These are phyloP conservation scores for Megalopta genalis DNA, from an alignment of 1,140 invertebrate genomes.

Conservation along the genomic window DNA sequence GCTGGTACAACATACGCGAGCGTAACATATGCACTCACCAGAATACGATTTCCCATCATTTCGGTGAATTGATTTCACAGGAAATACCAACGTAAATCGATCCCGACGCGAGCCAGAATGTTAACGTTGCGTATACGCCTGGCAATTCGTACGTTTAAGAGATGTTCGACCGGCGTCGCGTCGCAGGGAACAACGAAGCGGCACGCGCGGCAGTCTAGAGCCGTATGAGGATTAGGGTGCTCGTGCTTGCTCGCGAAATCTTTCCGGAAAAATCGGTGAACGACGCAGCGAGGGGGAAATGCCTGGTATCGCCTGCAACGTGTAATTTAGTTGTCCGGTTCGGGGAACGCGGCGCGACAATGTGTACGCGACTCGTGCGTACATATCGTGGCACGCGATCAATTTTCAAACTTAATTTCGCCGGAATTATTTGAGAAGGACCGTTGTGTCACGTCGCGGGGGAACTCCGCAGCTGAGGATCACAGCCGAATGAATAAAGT, in stretches of 20 bases:
- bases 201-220: neutral
- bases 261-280: neutral
- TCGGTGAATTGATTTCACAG: no score
- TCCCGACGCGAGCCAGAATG: no score
- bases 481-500: neutral
- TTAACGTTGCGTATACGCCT: no score
- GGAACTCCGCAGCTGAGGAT: neutral
- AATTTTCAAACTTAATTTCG: neutral
- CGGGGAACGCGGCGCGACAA: neutral
- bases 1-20: no score
- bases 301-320: neutral
- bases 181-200: neutral
- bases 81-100: no score
- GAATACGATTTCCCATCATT: no score
- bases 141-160: no score
- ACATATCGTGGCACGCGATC: neutral
- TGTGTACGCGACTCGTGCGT: neutral
- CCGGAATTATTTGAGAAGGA: neutral
- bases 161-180: neutral
- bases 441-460: neutral
- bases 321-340: neutral
- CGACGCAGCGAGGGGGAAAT: neutral
- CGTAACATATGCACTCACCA: no score
- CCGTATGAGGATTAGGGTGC: rapidly evolving
- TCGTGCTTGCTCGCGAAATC: neutral